phyloP scores from a whole-genome alignment of 1,140 invertebrate species.

The Drosophila parvula region DNA sequence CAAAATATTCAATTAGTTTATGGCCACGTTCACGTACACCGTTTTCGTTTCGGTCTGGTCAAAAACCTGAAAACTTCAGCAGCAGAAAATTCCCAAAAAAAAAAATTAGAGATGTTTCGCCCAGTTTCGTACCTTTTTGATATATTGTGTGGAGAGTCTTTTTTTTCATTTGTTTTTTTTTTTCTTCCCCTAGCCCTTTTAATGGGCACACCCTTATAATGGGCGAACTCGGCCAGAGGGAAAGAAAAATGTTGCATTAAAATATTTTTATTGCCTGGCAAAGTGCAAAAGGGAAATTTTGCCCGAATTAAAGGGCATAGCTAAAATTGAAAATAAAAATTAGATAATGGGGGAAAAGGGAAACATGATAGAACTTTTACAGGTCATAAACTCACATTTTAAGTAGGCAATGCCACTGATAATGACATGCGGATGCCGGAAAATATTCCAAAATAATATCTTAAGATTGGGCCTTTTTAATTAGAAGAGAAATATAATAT shows the following conservation, averaged over 20 bases:
- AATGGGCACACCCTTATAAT: slow-evolving; percentile 54
- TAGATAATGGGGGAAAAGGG: slow-evolving; percentile 59
- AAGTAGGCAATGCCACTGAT: slow-evolving; percentile 27
- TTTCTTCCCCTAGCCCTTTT: slow-evolving; percentile 57
- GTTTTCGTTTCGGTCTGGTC: slow-evolving; percentile 32
- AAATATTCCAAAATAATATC: background rate
- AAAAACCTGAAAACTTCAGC: slow-evolving; percentile 37
- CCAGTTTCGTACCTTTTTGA: slow-evolving; percentile 55
- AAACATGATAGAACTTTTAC: slow-evolving; percentile 53
- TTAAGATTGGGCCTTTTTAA: background rate
- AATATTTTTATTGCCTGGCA: slow-evolving; percentile 76
- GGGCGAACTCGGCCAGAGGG: slow-evolving; percentile 23
- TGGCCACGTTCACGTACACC: slow-evolving; percentile 69
- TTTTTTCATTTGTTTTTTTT: slow-evolving; percentile 4
- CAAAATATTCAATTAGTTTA: slow-evolving; percentile 82
- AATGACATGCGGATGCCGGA: slow-evolving; percentile 8
- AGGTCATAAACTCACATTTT: slow-evolving; percentile 56
- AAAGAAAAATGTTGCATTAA: slow-evolving; percentile 73
- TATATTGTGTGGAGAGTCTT: slow-evolving; percentile 35
- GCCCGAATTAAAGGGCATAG: slow-evolving; percentile 54
- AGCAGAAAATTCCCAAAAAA: slow-evolving; percentile 44
- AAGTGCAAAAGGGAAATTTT: slow-evolving; percentile 38
- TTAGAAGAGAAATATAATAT: background rate
- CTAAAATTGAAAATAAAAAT: slow-evolving; percentile 76
- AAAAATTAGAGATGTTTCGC: slow-evolving; percentile 58